phyloP scores from a whole-genome alignment of 2,113 vertebrate genomes.

The Callithrix jacchus region DNA sequence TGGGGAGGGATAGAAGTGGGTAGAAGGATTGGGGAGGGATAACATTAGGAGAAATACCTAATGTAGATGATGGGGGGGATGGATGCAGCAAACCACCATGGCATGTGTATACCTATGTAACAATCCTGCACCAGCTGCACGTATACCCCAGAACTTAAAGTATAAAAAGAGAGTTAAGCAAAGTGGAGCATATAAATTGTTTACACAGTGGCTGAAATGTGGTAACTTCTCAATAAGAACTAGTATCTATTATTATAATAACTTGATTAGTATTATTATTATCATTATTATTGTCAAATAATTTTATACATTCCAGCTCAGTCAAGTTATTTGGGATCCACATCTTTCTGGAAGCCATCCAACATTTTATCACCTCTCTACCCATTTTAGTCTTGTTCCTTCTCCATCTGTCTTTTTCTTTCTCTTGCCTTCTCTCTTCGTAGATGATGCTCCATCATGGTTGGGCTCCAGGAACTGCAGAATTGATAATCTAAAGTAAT shows the following conservation, averaged over 20 bases:
- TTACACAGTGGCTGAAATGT: not conserved
- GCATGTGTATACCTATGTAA: no score
- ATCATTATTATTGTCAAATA: not conserved
- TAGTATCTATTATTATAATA: not conserved
- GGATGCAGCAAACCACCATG: no score
- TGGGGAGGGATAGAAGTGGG: no score
- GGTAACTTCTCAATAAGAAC: not conserved
- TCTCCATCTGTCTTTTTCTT: not conserved
- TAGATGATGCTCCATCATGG: fast-evolving
- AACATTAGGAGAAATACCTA: no score
- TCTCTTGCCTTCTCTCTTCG: not conserved
- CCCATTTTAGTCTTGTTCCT: not conserved
- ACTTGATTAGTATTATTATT: not conserved
- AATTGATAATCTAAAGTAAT: not conserved
- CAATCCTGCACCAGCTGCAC: no score
- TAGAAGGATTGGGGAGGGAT: no score
- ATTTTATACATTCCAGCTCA: not conserved
- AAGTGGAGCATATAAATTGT: not conserved
- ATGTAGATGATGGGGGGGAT: no score
- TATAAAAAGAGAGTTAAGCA: no score
- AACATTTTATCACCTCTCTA: not conserved
- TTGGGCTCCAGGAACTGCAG: not conserved
- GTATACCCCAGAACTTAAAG: no score
- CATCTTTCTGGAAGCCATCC: not conserved
- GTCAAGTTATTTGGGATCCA: not conserved